Evolutionary conservation across 2,113 vertebrate genomes (phyloP).

Genomic region (Gallinago undulata): DNA sequence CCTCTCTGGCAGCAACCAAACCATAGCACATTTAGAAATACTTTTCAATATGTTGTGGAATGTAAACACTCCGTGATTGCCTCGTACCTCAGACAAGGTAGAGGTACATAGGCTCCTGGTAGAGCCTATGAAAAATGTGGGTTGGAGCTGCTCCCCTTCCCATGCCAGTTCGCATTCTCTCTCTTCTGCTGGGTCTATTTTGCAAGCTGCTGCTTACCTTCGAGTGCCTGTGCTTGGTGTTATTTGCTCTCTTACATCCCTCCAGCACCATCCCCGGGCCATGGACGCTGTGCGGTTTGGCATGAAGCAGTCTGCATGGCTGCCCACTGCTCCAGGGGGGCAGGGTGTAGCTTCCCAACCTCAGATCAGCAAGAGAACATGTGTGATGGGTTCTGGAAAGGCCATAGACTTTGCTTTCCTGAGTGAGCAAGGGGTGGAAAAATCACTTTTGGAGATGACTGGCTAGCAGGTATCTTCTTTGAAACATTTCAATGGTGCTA

Average conservation of each 20-base stretch:
- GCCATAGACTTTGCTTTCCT: background rate
- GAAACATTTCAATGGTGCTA: background rate
- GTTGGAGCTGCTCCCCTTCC: background rate
- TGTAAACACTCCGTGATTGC: background rate
- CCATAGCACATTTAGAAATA: background rate
- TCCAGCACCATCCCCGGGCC: background rate
- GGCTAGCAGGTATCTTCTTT: background rate
- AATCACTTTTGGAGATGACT: background rate
- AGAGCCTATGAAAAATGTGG: fast-evolving
- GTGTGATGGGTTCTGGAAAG: background rate
- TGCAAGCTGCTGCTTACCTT: background rate
- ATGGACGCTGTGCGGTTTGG: background rate
- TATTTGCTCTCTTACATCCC: background rate
- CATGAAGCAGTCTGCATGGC: fast-evolving
- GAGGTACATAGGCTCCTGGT: no score
- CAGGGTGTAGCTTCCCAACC: background rate
- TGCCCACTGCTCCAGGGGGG: fast-evolving
- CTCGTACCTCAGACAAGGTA: background rate
- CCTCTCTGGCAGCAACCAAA: background rate
- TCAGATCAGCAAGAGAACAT: background rate
- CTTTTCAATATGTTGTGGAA: background rate
- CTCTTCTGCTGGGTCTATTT: background rate
- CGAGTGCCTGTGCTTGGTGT: background rate
- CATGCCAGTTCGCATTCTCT: background rate
- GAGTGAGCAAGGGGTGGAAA: background rate